A percentile compares a stretch with the other conserved stretches of the same genome.
phyloP scores from a whole-genome alignment of 2,888 invertebrate genomes.

The Pyrgus malvae region DNA sequence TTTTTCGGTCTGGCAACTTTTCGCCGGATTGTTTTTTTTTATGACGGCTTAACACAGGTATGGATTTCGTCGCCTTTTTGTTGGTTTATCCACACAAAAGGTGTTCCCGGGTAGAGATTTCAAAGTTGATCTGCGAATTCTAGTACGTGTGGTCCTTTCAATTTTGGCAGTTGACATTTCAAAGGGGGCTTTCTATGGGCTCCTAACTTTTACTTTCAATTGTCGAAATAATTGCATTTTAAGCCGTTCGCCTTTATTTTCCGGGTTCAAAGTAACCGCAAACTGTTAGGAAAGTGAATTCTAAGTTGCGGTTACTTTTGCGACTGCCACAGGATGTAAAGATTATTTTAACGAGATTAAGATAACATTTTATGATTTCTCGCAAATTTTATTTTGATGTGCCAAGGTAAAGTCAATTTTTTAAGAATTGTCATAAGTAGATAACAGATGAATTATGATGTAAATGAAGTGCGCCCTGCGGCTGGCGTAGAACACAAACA shows the following conservation, averaged over 20 bases:
- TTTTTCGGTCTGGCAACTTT: conserved; percentile 74
- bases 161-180: conserved; percentile 63
- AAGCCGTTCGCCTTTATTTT: conserved; percentile 40
- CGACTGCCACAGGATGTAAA: conserved; percentile 25
- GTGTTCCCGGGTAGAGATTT: conserved; percentile 67
- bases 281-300: conserved; percentile 43
- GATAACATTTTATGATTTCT: too few species aligned
- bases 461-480: too few species aligned
- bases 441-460: too few species aligned
- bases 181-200: conserved; percentile 44
- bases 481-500: too few species aligned
- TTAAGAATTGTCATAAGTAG: too few species aligned
- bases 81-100: conserved; percentile 69
- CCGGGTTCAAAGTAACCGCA: conserved; percentile 41
- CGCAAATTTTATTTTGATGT: too few species aligned
- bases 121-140: conserved; percentile 55
- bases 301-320: conserved; percentile 36
- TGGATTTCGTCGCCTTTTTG: conserved; percentile 79
- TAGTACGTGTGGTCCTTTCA: conserved; percentile 65
- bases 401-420: too few species aligned
- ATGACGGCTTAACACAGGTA: conserved; percentile 61
- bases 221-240: conserved; percentile 37
- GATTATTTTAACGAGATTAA: background rate
- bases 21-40: conserved; percentile 57
- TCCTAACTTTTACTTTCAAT: conserved; percentile 63